These are phyloP conservation scores for Bombus consobrinus DNA, from an alignment of 1,140 invertebrate species.

Conservation along the genomic window DNA sequence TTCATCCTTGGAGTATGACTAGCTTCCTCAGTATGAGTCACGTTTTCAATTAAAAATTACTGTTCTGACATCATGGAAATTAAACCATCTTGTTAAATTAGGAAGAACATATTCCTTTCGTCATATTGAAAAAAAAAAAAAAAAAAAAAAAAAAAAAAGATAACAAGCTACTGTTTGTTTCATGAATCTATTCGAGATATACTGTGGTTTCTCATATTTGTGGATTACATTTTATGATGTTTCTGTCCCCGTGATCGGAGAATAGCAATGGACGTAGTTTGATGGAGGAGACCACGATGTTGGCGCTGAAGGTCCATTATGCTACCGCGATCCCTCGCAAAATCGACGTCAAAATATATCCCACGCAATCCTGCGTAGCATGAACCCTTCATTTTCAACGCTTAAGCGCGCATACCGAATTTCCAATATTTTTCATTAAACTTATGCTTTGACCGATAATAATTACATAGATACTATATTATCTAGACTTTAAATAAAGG, in stretches of 20 bases:
- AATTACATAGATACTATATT: not conserved
- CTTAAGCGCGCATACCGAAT: not conserved
- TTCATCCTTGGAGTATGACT: constrained; percentile 50
- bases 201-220: not conserved
- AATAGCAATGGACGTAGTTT: constrained; percentile 8
- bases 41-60: constrained; percentile 16
- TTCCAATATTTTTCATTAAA: not conserved
- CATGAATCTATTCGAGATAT: not conserved
- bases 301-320: constrained; percentile 23
- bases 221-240: constrained; percentile 3
- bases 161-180: not conserved
- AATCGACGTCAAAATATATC: constrained; percentile 39
- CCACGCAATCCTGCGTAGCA: not conserved
- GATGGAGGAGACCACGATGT: constrained; percentile 15
- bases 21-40: constrained; percentile 24
- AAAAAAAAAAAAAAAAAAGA: no score
- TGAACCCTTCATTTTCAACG: constrained; percentile 16
- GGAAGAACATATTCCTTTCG: not conserved
- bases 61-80: not conserved
- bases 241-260: not conserved
- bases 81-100: not conserved
- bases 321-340: constrained; percentile 11
- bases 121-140: not conserved
- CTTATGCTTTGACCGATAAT: not conserved
- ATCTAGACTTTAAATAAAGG: not conserved